Percentiles rank a stretch among this genome's conserved stretches.
These are phyloP conservation scores for Mythimna lalbum DNA, from an alignment of 2,888 invertebrate genomes.

Conservation along the genomic window DNA sequence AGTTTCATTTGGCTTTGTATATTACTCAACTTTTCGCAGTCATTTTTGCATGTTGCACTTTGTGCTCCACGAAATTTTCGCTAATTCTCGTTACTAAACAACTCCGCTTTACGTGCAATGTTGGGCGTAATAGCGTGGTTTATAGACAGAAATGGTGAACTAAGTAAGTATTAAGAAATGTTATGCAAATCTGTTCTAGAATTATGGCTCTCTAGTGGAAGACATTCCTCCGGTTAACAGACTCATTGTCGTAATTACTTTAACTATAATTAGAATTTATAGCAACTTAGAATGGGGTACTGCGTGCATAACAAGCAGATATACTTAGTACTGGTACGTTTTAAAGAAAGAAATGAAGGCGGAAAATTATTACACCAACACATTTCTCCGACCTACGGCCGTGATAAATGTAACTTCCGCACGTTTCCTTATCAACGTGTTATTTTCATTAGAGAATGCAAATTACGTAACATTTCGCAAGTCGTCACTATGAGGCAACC, in stretches of 20 bases:
- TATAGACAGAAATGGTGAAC: constrained; percentile 41
- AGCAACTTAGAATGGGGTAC: constrained; percentile 36
- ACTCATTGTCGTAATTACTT: constrained; percentile 59
- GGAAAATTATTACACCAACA: constrained; percentile 23
- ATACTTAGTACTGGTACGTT: constrained; percentile 16
- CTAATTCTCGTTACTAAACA: constrained; percentile 47
- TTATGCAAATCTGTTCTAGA: constrained; percentile 47
- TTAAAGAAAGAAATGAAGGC: constrained; percentile 36
- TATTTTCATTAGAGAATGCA: constrained; percentile 58
- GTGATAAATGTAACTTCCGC: constrained; percentile 47
- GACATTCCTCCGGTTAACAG: constrained; percentile 57
- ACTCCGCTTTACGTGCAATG: constrained; percentile 34
- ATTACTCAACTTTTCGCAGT: constrained; percentile 67
- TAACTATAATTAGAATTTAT: constrained; percentile 60
- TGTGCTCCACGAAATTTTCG: constrained; percentile 48
- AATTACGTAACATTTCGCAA: constrained; percentile 48
- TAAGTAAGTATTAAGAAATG: constrained; percentile 39
- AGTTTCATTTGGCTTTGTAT: constrained; percentile 64
- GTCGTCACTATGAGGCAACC: constrained; percentile 49
- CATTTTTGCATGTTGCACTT: constrained; percentile 62
- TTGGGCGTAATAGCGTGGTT: constrained; percentile 36
- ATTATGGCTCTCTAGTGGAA: constrained; percentile 53
- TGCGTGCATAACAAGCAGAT: constrained; percentile 40
- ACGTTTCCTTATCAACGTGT: constrained; percentile 42
- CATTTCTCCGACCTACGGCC: constrained; percentile 23